phyloP scores from a whole-genome alignment of 2,113 vertebrate species.

The Eretmochelys imbricata region DNA sequence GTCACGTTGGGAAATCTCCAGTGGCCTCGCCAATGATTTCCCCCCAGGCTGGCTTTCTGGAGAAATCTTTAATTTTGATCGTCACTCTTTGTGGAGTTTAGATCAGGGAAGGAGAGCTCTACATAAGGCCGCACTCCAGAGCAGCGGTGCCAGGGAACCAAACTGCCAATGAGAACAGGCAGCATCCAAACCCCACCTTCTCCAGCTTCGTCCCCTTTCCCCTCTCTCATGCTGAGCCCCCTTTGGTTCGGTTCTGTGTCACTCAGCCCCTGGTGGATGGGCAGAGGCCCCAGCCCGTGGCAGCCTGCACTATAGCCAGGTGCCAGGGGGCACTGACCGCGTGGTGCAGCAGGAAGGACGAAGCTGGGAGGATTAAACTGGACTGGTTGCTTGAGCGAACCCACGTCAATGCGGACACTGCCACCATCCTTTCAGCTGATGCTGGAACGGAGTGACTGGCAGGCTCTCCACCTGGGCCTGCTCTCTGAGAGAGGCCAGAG shows the following conservation, averaged over 20 bases:
- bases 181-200: background rate
- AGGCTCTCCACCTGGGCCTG: too few species aligned
- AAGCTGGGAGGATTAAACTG: background rate
- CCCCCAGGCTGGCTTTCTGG: constrained; percentile 63
- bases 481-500: too few species aligned
- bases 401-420: background rate
- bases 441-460: too few species aligned
- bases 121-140: constrained; percentile 32
- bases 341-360: background rate
- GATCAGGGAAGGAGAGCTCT: constrained; percentile 33
- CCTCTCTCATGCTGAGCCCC: background rate
- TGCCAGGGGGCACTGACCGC: too few species aligned
- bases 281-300: background rate
- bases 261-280: background rate
- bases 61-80: constrained; percentile 73
- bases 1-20: constrained; percentile 70
- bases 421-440: background rate
- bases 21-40: constrained; percentile 55
- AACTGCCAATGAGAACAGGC: fast-evolving
- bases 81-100: constrained; percentile 73
- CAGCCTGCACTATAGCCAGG: background rate
- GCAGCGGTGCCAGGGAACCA: background rate
- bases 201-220: background rate
- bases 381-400: background rate
- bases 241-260: background rate